Conservation (phyloP, 2,888 invertebrate genomes). For the Drosophila nr. medialis region DNA sequence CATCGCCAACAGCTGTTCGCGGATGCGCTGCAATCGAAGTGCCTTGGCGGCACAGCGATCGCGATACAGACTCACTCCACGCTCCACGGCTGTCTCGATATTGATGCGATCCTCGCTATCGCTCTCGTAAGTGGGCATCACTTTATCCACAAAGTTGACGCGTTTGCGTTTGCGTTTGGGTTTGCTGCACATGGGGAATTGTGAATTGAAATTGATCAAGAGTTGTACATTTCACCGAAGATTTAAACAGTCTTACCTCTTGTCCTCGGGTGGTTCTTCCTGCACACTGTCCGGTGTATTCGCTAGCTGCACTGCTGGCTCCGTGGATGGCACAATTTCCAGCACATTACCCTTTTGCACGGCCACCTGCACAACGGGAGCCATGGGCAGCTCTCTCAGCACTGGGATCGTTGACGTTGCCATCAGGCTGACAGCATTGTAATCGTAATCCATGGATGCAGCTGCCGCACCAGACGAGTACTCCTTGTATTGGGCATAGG, state of each 20-base stretch:
- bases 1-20: slow-evolving; percentile 47
- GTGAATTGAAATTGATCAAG: not conserved
- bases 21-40: slow-evolving; percentile 40
- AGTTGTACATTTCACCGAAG: rapidly evolving
- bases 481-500: slow-evolving; percentile 73
- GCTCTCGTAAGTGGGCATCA: slow-evolving; percentile 82
- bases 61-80: slow-evolving; percentile 65
- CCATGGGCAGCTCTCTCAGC: slow-evolving; percentile 79
- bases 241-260: slow-evolving; percentile 37
- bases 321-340: slow-evolving; percentile 82
- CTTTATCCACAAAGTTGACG: slow-evolving; percentile 82
- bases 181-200: slow-evolving; percentile 59
- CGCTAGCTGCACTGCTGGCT: slow-evolving; percentile 13
- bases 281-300: slow-evolving; percentile 59
- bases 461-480: slow-evolving; percentile 46
- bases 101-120: slow-evolving; percentile 80
- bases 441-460: slow-evolving; percentile 47
- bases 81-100: slow-evolving; percentile 71
- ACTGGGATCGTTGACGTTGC: slow-evolving; percentile 40
- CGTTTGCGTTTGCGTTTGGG: slow-evolving; percentile 79
- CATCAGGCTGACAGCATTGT: slow-evolving; percentile 31
- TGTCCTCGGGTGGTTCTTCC: slow-evolving; percentile 52
- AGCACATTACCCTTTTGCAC: slow-evolving; percentile 84
- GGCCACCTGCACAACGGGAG: slow-evolving; percentile 72
- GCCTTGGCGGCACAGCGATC: slow-evolving; percentile 59